Evolutionary conservation across 2,113 vertebrate genomes (phyloP).

Genomic region (Carassius gibelio): DNA sequence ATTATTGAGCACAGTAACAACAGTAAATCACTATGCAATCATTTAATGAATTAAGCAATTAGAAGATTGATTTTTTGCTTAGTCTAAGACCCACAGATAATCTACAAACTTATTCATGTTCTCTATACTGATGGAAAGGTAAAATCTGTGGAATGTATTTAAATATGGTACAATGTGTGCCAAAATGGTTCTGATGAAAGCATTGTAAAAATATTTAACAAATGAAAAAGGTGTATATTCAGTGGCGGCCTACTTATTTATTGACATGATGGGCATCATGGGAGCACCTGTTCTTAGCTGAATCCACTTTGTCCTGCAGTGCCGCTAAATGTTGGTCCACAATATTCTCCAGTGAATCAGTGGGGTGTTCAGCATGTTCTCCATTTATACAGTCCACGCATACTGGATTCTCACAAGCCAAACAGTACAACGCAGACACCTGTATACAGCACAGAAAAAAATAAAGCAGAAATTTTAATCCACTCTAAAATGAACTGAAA

Average conservation of each 20-base stretch:
- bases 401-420: slow-evolving; percentile 85
- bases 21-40: slow-evolving; percentile 14
- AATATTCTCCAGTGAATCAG: slow-evolving; percentile 81
- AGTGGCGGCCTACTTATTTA: not conserved
- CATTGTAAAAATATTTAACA: too few species aligned
- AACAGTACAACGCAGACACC: slow-evolving; percentile 91
- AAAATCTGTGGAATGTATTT: not conserved
- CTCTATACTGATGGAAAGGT: not conserved
- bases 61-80: not conserved
- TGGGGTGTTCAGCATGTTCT: slow-evolving; percentile 86
- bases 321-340: slow-evolving; percentile 85
- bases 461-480: not conserved
- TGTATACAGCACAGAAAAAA: slow-evolving; percentile 57
- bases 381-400: slow-evolving; percentile 87
- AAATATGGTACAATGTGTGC: not conserved
- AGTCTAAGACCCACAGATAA: not conserved
- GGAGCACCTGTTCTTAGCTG: slow-evolving; percentile 84
- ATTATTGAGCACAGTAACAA: not conserved
- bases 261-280: not conserved
- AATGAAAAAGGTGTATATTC: not conserved
- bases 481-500: slow-evolving; percentile 3
- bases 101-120: not conserved
- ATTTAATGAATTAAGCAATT: slow-evolving; percentile 2
- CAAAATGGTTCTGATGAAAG: too few species aligned
- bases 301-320: slow-evolving; percentile 83